Evolutionary conservation across 2,113 vertebrate genomes (phyloP), one percentile per base, ranked within the genome.

Genomic region (Lycaon pictus): DNA sequence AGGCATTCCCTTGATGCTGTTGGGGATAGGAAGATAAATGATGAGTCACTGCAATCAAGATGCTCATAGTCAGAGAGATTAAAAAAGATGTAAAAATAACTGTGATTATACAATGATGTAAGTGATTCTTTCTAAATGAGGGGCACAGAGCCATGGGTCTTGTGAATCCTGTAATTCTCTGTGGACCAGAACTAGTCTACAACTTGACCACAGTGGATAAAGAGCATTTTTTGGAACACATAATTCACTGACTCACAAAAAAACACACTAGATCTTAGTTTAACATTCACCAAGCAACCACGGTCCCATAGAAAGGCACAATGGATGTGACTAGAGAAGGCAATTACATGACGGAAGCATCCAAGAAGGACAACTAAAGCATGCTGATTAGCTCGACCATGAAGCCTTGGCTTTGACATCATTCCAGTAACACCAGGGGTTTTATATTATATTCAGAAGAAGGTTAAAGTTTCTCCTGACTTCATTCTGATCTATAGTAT

Each of bases 371-470:
- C 43, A 5, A 63, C 19, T 23, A 0, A 32, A 23, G 1, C 3
- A 15, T 17, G 51, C 55, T 32, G 15, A 3, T 35, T 10, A 20
- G 12, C 77, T 23, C 35, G 7, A 2, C 16, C 56, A 5, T 3
- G 10, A 23, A 65, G 51, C 56, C 58, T 1, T 0, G 1, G 92
- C 67, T 62, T 37, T 43, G 22, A 71, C 7, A 0, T 2, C 20
- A 3, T 2, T 25, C 48, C 48, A 35, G 48, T 0, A 20, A 23
- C 20, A 53, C 51, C 12, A 43, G 11, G 23, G 76, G 9, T 27
- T 53, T 88, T 55, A 1, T 3, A 2, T 6, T 56, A 32, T 0
- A 29, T 15, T 35, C 29, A 81, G 69, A 80, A 81, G 25, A 55
- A 9, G 32, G 25, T 8, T 5, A 0, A n/a, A 15, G 5, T 16